These are phyloP conservation scores for Tridacna gigas DNA, from an alignment of 2,888 invertebrate species.

Conservation along the genomic window DNA sequence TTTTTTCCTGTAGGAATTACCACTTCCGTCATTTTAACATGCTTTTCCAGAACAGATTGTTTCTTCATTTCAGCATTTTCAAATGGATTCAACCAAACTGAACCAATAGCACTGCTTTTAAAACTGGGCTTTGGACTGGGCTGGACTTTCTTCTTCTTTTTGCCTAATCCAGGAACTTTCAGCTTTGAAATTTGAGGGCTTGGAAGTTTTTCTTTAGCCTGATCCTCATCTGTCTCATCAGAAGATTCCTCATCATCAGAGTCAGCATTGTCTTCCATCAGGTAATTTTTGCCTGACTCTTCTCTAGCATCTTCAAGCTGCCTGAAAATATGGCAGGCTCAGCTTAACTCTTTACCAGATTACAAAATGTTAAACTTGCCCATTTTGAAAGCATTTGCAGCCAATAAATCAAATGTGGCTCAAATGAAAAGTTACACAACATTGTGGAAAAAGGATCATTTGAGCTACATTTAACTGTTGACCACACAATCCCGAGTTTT, in stretches of 20 bases:
- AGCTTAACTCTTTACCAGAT: conserved; percentile 29
- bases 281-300: conserved; percentile 41
- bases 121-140: neutral
- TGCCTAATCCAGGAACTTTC: conserved; percentile 50
- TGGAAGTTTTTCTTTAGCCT: conserved; percentile 63
- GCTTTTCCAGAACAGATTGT: conserved; percentile 94
- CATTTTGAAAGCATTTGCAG: too few species aligned
- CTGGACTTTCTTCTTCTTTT: conserved; percentile 20
- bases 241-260: conserved; percentile 56
- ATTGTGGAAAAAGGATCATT: too few species aligned
- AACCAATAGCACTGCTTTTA: conserved; percentile 80
- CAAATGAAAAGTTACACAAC: too few species aligned
- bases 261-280: conserved; percentile 43
- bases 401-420: too few species aligned
- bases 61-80: conserved; percentile 94
- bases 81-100: conserved; percentile 95
- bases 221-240: conserved; percentile 45
- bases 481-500: too few species aligned
- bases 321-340: conserved; percentile 48
- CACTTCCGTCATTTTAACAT: conserved; percentile 93
- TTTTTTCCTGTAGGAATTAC: conserved; percentile 88
- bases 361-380: too few species aligned
- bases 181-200: conserved; percentile 65
- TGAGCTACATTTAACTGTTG: too few species aligned
- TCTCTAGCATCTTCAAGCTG: conserved; percentile 37